These are phyloP conservation scores for Drosophila ercepeae DNA, from an alignment of 1,140 invertebrate species.

Conservation along the genomic window DNA sequence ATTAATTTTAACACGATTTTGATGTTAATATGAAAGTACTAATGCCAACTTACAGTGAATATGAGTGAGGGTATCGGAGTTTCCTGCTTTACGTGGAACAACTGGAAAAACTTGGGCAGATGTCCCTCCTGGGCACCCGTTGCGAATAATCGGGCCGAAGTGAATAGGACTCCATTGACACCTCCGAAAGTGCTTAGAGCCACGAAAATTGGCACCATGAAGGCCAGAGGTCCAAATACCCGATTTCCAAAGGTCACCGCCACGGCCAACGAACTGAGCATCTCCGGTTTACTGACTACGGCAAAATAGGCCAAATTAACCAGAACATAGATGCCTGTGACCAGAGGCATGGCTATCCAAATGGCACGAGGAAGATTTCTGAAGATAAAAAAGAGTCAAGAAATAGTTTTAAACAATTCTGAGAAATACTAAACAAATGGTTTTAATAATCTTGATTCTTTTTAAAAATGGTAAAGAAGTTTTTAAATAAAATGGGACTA, in stretches of 20 bases:
- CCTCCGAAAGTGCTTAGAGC: conserved; percentile 93
- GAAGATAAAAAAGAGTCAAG: conserved; percentile 31
- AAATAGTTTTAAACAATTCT: background rate
- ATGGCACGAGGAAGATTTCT: conserved; percentile 94
- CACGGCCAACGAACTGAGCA: conserved; percentile 91
- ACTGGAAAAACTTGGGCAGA: conserved; percentile 91
- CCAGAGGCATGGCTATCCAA: conserved; percentile 93
- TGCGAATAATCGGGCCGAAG: conserved; percentile 91
- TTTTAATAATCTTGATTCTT: too few species aligned
- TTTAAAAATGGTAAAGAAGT: too few species aligned
- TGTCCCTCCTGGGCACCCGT: conserved; percentile 93
- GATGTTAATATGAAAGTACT: background rate
- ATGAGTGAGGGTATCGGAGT: conserved; percentile 93
- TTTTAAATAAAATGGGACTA: too few species aligned
- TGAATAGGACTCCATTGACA: conserved; percentile 96
- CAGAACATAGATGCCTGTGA: conserved; percentile 93
- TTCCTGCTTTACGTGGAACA: conserved; percentile 89
- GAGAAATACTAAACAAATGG: too few species aligned
- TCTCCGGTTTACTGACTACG: conserved; percentile 91
- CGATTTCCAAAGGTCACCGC: conserved; percentile 93
- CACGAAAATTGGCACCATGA: conserved; percentile 95
- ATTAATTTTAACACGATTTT: background rate
- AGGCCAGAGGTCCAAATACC: conserved; percentile 90
- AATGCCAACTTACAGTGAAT: conserved; percentile 87
- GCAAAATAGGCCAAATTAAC: conserved; percentile 96